A percentile compares a stretch with the other conserved stretches of the same genome.
phyloP scores from a whole-genome alignment of 2,888 invertebrate genomes.

The Deroplatys truncata region DNA sequence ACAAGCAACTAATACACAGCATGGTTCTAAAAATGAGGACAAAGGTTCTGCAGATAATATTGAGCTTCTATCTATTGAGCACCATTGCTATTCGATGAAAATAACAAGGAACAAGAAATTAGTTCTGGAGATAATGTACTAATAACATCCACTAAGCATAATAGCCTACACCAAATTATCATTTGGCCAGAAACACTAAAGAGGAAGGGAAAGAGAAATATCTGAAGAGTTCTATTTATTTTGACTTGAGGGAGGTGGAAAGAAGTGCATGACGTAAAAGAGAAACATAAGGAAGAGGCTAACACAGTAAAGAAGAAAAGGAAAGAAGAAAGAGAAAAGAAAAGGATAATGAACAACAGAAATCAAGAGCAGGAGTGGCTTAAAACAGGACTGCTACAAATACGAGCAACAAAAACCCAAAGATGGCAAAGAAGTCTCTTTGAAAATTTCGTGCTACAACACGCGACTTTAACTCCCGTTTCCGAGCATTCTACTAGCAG shows the following conservation, averaged over 20 bases:
- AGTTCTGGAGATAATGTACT: too few species aligned
- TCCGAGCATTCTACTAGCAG: background rate
- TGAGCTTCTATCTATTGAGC: too few species aligned
- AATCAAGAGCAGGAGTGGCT: background rate
- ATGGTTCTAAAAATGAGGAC: too few species aligned
- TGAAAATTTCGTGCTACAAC: background rate
- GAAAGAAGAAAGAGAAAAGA: background rate
- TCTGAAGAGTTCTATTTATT: too few species aligned
- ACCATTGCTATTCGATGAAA: too few species aligned
- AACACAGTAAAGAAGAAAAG: background rate
- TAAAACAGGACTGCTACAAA: background rate
- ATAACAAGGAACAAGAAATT: too few species aligned
- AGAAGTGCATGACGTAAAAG: too few species aligned
- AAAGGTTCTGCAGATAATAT: too few species aligned
- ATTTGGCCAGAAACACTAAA: background rate
- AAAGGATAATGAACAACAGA: too few species aligned
- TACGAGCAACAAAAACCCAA: background rate
- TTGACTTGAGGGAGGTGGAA: conserved; percentile 9
- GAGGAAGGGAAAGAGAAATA: background rate
- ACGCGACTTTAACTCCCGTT: background rate
- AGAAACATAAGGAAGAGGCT: too few species aligned
- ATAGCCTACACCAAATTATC: background rate
- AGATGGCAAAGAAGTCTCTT: background rate
- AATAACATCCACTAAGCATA: too few species aligned
- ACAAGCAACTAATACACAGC: too few species aligned